Percentiles rank a stretch among this genome's conserved stretches.
Conservation (phyloP, 2,797 vertebrate genomes). For the Novumbra hubbsi region DNA sequence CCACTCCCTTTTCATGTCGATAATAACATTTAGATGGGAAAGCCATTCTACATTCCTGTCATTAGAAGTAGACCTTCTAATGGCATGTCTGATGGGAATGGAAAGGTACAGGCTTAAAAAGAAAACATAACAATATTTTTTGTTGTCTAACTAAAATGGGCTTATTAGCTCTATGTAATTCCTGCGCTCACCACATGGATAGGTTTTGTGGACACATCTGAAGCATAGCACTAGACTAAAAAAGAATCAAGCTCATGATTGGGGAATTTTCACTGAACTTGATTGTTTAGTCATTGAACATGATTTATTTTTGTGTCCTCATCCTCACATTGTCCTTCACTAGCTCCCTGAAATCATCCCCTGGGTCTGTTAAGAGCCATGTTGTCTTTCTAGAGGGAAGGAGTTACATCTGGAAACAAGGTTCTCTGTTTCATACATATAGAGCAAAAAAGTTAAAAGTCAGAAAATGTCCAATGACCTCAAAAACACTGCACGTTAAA, state of each 20-base stretch:
- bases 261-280: too few relatives aligned
- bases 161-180: not conserved
- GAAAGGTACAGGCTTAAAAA: not conserved
- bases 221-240: not conserved
- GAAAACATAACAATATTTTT: not conserved
- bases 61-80: constrained; percentile 5
- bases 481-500: too few relatives aligned
- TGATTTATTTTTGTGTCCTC: not conserved
- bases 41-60: not conserved
- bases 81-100: not conserved
- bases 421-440: not conserved
- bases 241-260: too few relatives aligned
- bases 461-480: not conserved
- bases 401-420: not conserved
- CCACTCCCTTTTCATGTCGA: not conserved
- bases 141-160: not conserved
- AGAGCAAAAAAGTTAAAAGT: not conserved
- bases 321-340: not conserved
- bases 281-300: too few relatives aligned
- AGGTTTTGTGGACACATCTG: too few relatives aligned
- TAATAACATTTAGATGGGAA: not conserved
- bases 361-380: not conserved
- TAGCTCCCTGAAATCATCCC: not conserved
- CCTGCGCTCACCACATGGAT: not conserved
- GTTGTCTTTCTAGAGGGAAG: not conserved